Percentiles rank a stretch among this genome's conserved stretches.
Evolutionary conservation across 2,113 vertebrate species (phyloP).

Genomic region (Dascyllus trimaculatus): DNA sequence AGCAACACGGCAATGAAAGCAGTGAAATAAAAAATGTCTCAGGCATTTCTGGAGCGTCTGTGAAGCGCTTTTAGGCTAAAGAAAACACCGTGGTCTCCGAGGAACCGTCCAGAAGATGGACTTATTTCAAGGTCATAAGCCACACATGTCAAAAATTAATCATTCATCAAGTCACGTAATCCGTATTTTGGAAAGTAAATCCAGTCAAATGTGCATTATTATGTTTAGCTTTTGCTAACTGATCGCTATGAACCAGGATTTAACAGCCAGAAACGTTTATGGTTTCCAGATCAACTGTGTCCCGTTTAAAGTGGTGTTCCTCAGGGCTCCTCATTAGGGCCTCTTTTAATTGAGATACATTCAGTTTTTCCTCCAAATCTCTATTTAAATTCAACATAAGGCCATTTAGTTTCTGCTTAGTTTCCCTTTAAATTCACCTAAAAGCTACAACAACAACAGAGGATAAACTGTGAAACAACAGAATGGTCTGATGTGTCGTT

Average conservation of each 20-base stretch:
- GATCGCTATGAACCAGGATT: background rate
- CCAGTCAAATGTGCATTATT: no score
- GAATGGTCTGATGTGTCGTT: no score
- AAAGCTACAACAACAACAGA: no score
- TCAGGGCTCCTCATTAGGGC: conserved; percentile 1
- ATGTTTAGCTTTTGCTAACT: no score
- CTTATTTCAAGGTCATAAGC: conserved; percentile 38
- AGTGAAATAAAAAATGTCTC: conserved; percentile 1
- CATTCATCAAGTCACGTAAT: background rate
- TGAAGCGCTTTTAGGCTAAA: conserved; percentile 39
- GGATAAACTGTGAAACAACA: no score
- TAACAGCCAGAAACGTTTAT: background rate
- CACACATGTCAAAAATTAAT: conserved; percentile 12
- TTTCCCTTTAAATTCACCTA: no score
- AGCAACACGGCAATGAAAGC: conserved; percentile 3
- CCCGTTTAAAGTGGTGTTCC: background rate
- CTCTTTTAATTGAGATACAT: background rate
- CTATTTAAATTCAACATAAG: no score
- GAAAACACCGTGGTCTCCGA: conserved; percentile 45
- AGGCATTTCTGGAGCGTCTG: background rate
- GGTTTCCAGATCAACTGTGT: background rate
- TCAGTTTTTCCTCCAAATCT: no score
- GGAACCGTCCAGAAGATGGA: conserved; percentile 38
- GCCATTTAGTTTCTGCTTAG: no score
- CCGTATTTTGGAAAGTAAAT: background rate